Evolutionary conservation across 2,888 invertebrate genomes (phyloP), one percentile per base, ranked within the genome.

Genomic region (Pachymerium ferrugineum): DNA sequence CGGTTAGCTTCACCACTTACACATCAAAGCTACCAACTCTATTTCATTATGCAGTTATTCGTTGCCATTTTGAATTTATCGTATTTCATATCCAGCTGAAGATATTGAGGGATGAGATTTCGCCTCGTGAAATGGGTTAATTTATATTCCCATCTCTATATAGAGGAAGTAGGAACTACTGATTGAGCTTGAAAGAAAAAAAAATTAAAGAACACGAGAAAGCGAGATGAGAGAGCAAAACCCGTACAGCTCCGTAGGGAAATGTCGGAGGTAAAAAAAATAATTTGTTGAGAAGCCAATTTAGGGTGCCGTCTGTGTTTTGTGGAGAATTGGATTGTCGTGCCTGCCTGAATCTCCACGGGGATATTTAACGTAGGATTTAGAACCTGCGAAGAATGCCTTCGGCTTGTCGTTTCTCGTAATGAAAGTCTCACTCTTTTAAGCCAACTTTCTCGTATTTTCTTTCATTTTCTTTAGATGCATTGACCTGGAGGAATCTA

Each of bases 331-430:
- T 62, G 62, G 62, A 62, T 62, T 62, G 62, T 62, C 62, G 62
- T 28, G 62, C 62, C 62, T 62, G 62, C 25, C 62, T 62, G n/a
- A 62, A n/a, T 62, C 62, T 62, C 62, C 8, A 25, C 28, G 62
- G 62, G 28, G 62, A 62, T 62, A 62, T 62, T 62, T 62, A 62
- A 62, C 62, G 62, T 10, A 62, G 62, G 62, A 62, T 62, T 62
- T 62, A 62, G 62, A 62, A 62, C 62, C 62, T 54, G 10, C 12
- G 25, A 62, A 62, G 62, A 62, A 62, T 62, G 62, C 12, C 28
- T 25, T 28, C 62, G 8, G 62, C 62, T 28, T n/a, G n/a, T n/a
- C n/a, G n/a, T n/a, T 62, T 62, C 25, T 62, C 62, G 62, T 62
- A 62, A 62, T 62, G 62, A 62, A 62, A 28, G 62, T 62, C 28